Evolutionary conservation across 2,113 vertebrate genomes (phyloP), one percentile per base, ranked within the genome.

Genomic region (Columba livia): DNA sequence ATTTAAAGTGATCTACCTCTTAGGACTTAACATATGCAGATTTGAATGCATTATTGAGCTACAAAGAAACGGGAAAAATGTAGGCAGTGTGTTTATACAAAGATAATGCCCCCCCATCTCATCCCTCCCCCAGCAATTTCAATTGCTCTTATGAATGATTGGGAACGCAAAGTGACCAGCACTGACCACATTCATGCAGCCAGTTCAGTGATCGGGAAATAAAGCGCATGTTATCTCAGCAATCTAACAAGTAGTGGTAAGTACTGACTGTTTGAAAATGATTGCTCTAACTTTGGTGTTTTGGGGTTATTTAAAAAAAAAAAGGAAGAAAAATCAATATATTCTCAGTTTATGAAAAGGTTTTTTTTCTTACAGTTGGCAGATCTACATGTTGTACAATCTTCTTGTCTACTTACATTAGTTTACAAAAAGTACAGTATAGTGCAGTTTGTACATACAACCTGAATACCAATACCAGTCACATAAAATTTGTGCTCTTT

Each of bases 261-360:
- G 82, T 67, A 79, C n/a, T n/a, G 87, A 78, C 54, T 92, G 62
- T 66, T 91, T 69, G 61, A 90, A 90, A 95, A 91, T 64, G 78
- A 92, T 84, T 82, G 92, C 56, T 95, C 58, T 85, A 90, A 93
- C 98, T 98, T 98, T 97, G 97, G 97, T 97, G 95, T 92, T 97
- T 89, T 70, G 84, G 83, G 74, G 75, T 74, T 93, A 92, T 50
- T 20, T 25, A 25, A 66, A 15, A 54, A 47, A 93, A 78, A 83
- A 65, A 36, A 21, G 2, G 11, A 54, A 67, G 74, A 82, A 91
- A 96, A 92, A 79, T 48, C 71, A 89, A 92, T 90, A 95, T 95
- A 89, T 77, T 94, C 93, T 94, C 48, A 95, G 69, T 38, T 93
- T 95, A 96, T 92, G 97, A 97, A 96, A 94, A 89, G 51, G 15